Evolutionary conservation across 2,888 invertebrate genomes (phyloP).

Genomic region (Parnassius apollo): DNA sequence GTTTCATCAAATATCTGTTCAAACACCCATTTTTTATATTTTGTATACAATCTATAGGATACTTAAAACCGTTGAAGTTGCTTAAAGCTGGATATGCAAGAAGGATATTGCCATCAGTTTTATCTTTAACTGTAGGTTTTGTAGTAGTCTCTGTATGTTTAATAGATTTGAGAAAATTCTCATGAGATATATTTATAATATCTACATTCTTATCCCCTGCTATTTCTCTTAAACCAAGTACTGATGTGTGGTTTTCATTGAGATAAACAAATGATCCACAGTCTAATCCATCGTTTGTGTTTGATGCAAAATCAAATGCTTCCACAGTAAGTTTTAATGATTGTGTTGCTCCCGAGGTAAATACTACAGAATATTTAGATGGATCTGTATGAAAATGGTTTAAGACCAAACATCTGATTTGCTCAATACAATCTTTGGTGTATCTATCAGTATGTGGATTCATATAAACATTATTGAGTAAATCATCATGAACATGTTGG

Average conservation of each 20-base stretch:
- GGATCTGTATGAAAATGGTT: constrained; percentile 90
- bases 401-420: constrained; percentile 91
- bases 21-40: constrained; percentile 82
- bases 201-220: constrained; percentile 80
- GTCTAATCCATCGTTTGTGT: constrained; percentile 42
- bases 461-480: constrained; percentile 88
- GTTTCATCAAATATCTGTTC: constrained; percentile 60
- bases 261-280: constrained; percentile 88
- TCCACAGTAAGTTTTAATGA: constrained; percentile 92
- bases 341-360: constrained; percentile 96
- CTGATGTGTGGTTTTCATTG: constrained; percentile 97
- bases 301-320: constrained; percentile 83
- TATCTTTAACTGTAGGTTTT: constrained; percentile 32
- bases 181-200: constrained; percentile 80
- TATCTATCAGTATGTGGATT: constrained; percentile 95
- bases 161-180: constrained; percentile 75
- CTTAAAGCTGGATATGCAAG: constrained; percentile 95
- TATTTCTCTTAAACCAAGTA: constrained; percentile 93
- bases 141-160: constrained; percentile 30
- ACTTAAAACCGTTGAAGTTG: constrained; percentile 96
- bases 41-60: constrained; percentile 88
- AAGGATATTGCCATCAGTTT: constrained; percentile 71
- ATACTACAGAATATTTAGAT: constrained; percentile 92
- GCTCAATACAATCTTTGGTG: constrained; percentile 92
- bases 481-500: constrained; percentile 82